Conservation (phyloP, 2,888 invertebrate genomes). For the Amphipyra tragopoginis region DNA sequence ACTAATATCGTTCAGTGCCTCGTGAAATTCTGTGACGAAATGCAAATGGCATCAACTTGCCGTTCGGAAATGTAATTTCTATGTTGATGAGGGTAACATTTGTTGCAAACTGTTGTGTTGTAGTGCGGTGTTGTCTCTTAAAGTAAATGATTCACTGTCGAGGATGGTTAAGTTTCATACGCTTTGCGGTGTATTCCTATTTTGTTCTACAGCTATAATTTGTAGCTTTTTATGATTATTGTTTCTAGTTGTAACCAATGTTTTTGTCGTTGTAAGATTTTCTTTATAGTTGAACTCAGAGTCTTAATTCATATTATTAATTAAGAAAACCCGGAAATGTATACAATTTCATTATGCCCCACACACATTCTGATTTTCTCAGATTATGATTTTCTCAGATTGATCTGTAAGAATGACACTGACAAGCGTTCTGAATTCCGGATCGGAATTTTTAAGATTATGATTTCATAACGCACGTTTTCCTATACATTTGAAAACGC, state of each 20-base stretch:
- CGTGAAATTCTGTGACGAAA: constrained; percentile 24
- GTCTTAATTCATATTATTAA: too few species aligned
- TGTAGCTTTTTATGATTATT: not conserved
- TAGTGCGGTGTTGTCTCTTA: not conserved
- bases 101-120: constrained; percentile 10
- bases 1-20: constrained; percentile 12
- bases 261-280: not conserved
- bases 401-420: too few species aligned
- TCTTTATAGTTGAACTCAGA: too few species aligned
- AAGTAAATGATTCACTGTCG: constrained; percentile 1
- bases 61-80: constrained; percentile 32
- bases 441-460: too few species aligned
- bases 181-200: too few species aligned
- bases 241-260: not conserved
- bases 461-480: too few species aligned
- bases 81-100: constrained; percentile 30
- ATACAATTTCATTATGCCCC: too few species aligned
- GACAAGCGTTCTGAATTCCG: too few species aligned
- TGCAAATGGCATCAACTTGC: constrained; percentile 28
- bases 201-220: not conserved
- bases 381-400: too few species aligned
- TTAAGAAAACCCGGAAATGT: too few species aligned
- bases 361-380: too few species aligned
- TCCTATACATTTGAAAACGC: too few species aligned
- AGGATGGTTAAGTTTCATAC: not conserved